phyloP scores from a whole-genome alignment of 2,113 vertebrate species.

The pig (Sus scrofa) region T2T-Sscrofa CM000827.6:40749501-40750000 shows the following conservation, averaged over 20 bases:
- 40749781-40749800: too few species aligned
- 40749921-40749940: not conserved
- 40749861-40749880: not conserved
- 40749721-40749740: not conserved
- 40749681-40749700: not conserved
- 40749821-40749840: constrained; percentile 49
- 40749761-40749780: too few species aligned
- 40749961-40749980: not conserved
- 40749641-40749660: not conserved
- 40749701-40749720: not conserved
- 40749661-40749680: not conserved
- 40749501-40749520: not conserved
- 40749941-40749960: not conserved
- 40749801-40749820: not conserved
- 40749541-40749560: not conserved
- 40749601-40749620: not conserved
- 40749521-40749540: not conserved
- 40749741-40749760: too few species aligned
- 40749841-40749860: not conserved
- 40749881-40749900: not conserved
- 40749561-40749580: not conserved
- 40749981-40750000: constrained; percentile 43
- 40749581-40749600: not conserved
- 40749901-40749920: not conserved
- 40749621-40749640: not conserved